phyloP scores from a whole-genome alignment of 2,113 vertebrate species.

The Seriola rivoliana region DNA sequence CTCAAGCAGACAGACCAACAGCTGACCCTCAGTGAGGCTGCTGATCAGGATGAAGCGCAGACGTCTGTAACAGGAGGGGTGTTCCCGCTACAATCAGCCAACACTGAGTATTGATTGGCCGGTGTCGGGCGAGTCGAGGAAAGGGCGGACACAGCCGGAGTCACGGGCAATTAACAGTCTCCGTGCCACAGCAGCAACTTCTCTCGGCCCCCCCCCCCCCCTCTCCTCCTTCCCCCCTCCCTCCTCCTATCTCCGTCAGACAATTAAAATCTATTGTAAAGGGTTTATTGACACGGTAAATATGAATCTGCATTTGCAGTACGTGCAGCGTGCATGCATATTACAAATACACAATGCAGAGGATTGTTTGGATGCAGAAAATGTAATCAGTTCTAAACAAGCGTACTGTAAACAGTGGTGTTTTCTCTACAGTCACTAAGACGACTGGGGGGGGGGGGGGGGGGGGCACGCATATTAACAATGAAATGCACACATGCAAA shows the following conservation, averaged over 20 bases:
- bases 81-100: constrained; percentile 67
- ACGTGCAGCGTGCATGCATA: constrained; percentile 45
- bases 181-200: constrained; percentile 44
- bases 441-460: background rate
- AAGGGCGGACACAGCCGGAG: constrained; percentile 65
- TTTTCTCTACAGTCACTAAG: background rate
- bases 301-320: constrained; percentile 65
- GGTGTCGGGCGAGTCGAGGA: constrained; percentile 55
- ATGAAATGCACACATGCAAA: constrained; percentile 8
- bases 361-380: constrained; percentile 61
- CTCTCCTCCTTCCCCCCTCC: background rate
- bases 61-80: constrained; percentile 57
- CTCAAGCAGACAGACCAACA: constrained; percentile 14
- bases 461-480: constrained; percentile 19
- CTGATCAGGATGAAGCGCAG: constrained; percentile 64
- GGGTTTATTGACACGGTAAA: constrained; percentile 73
- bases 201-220: constrained; percentile 34
- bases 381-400: constrained; percentile 65
- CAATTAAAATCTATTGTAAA: constrained; percentile 72
- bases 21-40: constrained; percentile 43
- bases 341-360: constrained; percentile 61
- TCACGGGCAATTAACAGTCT: constrained; percentile 73
- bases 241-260: constrained; percentile 39
- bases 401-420: constrained; percentile 24
- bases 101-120: constrained; percentile 68